Conservation (phyloP, 2,113 vertebrate genomes). For the Tenebrosternarchus preto region DNA sequence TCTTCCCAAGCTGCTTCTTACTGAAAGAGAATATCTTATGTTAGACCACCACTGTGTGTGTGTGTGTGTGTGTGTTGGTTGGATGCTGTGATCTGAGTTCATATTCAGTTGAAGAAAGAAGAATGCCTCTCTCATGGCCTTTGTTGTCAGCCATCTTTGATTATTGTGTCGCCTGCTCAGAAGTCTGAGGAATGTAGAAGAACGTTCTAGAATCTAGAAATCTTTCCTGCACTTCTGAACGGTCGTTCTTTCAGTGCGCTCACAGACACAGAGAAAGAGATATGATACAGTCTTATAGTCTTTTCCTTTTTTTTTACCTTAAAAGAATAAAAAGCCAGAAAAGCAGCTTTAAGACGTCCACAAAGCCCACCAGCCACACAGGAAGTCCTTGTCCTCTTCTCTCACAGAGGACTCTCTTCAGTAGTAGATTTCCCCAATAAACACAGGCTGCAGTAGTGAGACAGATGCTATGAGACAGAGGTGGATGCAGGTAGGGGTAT, state of each 20-base stretch:
- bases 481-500: no score
- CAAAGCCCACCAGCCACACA: no score
- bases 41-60: neutral
- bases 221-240: slow-evolving; percentile 13
- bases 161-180: slow-evolving; percentile 10
- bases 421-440: no score
- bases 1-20: neutral
- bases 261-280: neutral
- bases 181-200: slow-evolving; percentile 21
- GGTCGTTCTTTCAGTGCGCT: neutral
- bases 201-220: slow-evolving; percentile 17
- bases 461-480: no score
- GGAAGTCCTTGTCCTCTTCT: no score
- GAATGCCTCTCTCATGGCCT: slow-evolving; percentile 10
- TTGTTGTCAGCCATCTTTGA: slow-evolving; percentile 29
- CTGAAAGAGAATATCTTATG: neutral
- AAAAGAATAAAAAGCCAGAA: neutral
- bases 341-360: neutral
- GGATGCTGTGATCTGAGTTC: no score
- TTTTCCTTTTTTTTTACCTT: no score
- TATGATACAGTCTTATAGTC: no score
- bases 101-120: neutral
- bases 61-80: neutral
- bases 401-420: no score
- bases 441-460: no score